These are phyloP conservation scores for Cataglyphis cursor DNA, from an alignment of 2,888 invertebrate genomes.

Conservation along the genomic window DNA sequence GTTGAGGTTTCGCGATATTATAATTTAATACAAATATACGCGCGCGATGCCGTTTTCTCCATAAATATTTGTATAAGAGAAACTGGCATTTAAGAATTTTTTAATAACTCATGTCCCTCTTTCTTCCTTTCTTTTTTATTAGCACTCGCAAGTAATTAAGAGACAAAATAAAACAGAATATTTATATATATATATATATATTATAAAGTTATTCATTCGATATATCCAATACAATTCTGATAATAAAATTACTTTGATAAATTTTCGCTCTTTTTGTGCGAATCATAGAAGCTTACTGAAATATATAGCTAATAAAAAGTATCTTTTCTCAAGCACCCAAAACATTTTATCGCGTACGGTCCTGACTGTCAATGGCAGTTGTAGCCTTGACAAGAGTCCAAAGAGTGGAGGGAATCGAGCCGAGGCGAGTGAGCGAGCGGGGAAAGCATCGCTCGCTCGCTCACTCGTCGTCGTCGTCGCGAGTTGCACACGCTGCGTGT, in stretches of 20 bases:
- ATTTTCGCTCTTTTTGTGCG: background rate
- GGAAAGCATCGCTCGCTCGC: conserved; percentile 66
- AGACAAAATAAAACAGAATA: background rate
- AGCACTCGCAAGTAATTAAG: background rate
- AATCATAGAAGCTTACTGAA: background rate
- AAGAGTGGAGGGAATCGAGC: conserved; percentile 54
- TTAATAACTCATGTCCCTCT: background rate
- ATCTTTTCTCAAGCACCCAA: conserved; percentile 2
- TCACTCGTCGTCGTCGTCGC: conserved; percentile 54
- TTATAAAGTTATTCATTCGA: background rate
- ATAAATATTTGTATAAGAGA: background rate
- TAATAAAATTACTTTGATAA: background rate
- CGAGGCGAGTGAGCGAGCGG: conserved; percentile 57
- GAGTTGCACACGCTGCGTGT: conserved; percentile 75
- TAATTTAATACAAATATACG: background rate
- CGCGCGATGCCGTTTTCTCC: background rate
- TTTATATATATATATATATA: too few relatives aligned
- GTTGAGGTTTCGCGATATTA: background rate
- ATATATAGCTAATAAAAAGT: background rate
- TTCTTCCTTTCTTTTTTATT: background rate
- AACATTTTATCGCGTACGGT: conserved; percentile 44
- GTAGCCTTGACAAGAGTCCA: conserved; percentile 73
- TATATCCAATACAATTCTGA: background rate
- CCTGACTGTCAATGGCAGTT: conserved; percentile 64
- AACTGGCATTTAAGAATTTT: background rate